These are phyloP conservation scores for Agelas oroides DNA, from an alignment of 37 sponge, comb jelly and placozoan species.

Conservation along the genomic window DNA sequence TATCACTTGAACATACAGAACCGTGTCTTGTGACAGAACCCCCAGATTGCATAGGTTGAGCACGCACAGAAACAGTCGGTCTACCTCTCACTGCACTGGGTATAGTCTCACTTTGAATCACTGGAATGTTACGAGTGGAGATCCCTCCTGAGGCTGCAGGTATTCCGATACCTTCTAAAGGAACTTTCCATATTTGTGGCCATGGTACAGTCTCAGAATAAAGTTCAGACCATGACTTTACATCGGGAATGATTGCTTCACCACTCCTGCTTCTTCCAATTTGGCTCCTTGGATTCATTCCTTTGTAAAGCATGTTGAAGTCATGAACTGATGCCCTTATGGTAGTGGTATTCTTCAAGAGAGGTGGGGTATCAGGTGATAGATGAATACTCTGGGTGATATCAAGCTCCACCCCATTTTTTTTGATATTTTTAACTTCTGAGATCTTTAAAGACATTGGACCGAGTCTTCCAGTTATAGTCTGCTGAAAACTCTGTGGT, in stretches of 20 bases:
- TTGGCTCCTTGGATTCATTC: slow-evolving; percentile 16
- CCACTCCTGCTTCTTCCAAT: neutral
- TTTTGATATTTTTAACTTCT: neutral
- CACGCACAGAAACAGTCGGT: no score
- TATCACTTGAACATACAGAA: no score
- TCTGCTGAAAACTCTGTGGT: neutral
- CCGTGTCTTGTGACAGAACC: no score
- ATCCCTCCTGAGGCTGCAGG: slow-evolving; percentile 14
- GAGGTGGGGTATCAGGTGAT: neutral
- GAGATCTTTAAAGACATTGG: neutral
- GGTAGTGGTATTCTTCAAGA: neutral
- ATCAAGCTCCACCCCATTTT: neutral
- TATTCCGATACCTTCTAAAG: neutral
- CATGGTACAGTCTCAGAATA: slow-evolving; percentile 35
- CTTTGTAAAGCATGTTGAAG: slow-evolving; percentile 17
- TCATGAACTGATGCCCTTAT: neutral
- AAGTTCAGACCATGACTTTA: slow-evolving; percentile 28
- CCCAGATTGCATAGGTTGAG: no score
- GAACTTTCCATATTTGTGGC: slow-evolving; percentile 23
- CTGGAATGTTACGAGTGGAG: slow-evolving; percentile 5
- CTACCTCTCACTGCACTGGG: no score
- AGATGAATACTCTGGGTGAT: neutral
- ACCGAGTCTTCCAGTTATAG: slow-evolving; percentile 4
- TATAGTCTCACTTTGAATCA: no score
- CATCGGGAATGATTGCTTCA: slow-evolving; percentile 23